These are phyloP conservation scores for Coenobita brevimanus DNA, from an alignment of 1,140 invertebrate genomes.

Conservation along the genomic window DNA sequence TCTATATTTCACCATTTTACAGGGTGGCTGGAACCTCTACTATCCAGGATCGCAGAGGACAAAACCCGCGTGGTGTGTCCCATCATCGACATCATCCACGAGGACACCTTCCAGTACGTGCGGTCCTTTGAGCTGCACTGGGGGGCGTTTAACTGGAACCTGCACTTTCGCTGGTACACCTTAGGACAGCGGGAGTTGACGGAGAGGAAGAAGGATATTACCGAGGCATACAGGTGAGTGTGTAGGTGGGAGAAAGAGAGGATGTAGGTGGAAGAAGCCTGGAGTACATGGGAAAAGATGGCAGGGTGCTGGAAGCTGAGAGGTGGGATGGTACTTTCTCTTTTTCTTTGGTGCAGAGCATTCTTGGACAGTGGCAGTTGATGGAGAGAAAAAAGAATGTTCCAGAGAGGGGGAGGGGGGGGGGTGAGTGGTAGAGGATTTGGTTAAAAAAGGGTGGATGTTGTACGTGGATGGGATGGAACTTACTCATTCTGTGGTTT, in stretches of 20 bases:
- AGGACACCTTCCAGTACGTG: conserved; percentile 93
- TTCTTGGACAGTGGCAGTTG: no score
- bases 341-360: no score
- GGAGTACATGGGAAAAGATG: not conserved
- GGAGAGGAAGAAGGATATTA: conserved; percentile 76
- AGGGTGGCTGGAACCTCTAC: conserved; percentile 92
- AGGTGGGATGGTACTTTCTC: not conserved
- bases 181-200: conserved; percentile 79
- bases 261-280: not conserved
- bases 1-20: no score
- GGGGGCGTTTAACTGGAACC: conserved; percentile 98
- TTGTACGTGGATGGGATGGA: no score
- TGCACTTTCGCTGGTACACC: conserved; percentile 90
- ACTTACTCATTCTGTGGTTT: no score
- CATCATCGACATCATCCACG: conserved; percentile 96
- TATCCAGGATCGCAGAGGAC: conserved; percentile 84
- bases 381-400: no score
- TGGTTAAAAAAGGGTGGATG: no score
- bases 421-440: no score
- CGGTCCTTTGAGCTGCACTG: conserved; percentile 93
- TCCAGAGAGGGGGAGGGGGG: no score
- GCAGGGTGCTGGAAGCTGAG: not conserved
- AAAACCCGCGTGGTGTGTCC: conserved; percentile 89
- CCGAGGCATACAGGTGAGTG: conserved; percentile 83
- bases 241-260: no score